Conservation (phyloP, 30 jellyfish, hydroid and myxozoan species). For the Clytia hemisphaerica region DNA sequence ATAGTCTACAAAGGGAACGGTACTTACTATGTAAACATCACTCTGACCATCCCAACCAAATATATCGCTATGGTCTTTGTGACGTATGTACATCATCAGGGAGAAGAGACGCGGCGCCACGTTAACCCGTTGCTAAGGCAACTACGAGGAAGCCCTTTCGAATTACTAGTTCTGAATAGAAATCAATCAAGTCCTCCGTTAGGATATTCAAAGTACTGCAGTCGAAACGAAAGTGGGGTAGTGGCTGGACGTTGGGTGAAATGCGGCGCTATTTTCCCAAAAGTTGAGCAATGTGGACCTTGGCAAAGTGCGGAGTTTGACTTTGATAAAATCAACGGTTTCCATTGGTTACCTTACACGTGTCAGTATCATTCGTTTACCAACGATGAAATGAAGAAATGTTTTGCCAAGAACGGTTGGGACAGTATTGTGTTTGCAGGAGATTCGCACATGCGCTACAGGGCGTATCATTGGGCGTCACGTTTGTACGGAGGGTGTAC, state of each 20-base stretch:
- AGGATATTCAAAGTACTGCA: slow-evolving; percentile 57
- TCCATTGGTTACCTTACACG: slow-evolving; percentile 86
- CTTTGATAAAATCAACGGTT: slow-evolving; percentile 73
- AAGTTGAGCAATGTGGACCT: slow-evolving; percentile 91
- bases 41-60: slow-evolving; percentile 62
- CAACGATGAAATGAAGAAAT: slow-evolving; percentile 68
- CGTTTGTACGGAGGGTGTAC: slow-evolving; percentile 88
- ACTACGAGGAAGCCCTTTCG: slow-evolving; percentile 70
- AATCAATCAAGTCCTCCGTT: slow-evolving; percentile 28
- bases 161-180: slow-evolving; percentile 19
- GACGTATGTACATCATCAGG: slow-evolving; percentile 65
- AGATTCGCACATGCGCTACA: slow-evolving; percentile 92
- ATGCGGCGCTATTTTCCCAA: slow-evolving; percentile 84
- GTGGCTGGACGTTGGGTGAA: slow-evolving; percentile 84
- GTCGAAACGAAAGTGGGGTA: slow-evolving; percentile 54
- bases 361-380: slow-evolving; percentile 88
- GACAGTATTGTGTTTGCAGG: slow-evolving; percentile 83
- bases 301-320: slow-evolving; percentile 74
- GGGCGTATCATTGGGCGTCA: slow-evolving; percentile 97
- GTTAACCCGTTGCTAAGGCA: slow-evolving; percentile 65
- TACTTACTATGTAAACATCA: slow-evolving; percentile 57
- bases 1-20: slow-evolving; percentile 49
- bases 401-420: slow-evolving; percentile 74
- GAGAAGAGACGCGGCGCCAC: slow-evolving; percentile 50
- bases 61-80: slow-evolving; percentile 53